Conservation (phyloP, 2,113 vertebrate genomes). For the Poecilia latipinna region DNA sequence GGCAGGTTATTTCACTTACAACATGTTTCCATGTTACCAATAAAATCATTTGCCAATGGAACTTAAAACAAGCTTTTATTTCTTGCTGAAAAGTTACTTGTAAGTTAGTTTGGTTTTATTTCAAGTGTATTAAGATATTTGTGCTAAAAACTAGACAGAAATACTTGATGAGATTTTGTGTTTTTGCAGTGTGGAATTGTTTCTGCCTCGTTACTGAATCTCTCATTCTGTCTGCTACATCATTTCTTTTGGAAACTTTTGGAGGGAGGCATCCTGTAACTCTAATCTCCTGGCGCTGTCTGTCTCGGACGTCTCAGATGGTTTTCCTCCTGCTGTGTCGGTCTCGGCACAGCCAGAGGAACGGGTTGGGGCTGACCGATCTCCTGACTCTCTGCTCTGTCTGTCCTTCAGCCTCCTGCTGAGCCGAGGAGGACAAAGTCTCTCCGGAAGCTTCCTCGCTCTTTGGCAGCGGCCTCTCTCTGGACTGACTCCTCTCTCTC, state of each 20-base stretch:
- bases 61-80: too few relatives aligned
- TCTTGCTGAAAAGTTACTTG: too few relatives aligned
- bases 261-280: conserved; percentile 1
- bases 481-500: conserved; percentile 86
- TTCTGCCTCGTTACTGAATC: conserved; percentile 1
- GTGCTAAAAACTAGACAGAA: too few relatives aligned
- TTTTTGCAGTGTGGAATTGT: background rate
- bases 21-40: too few relatives aligned
- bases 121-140: too few relatives aligned
- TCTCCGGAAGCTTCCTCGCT: conserved; percentile 38
- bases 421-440: conserved; percentile 19
- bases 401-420: conserved; percentile 66
- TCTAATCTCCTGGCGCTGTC: background rate
- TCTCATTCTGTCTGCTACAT: conserved; percentile 6
- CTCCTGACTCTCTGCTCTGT: conserved; percentile 63
- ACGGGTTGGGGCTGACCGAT: conserved; percentile 75
- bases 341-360: conserved; percentile 76
- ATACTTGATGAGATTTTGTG: too few relatives aligned
- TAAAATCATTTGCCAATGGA: too few relatives aligned
- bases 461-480: conserved; percentile 75
- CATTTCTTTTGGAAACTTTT: background rate
- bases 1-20: too few relatives aligned
- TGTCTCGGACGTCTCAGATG: background rate
- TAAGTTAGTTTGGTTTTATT: too few relatives aligned
- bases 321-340: conserved; percentile 79